Evolutionary conservation across 1,140 invertebrate genomes (phyloP), one percentile per base, ranked within the genome.

Genomic region (Danaus melanippus): DNA sequence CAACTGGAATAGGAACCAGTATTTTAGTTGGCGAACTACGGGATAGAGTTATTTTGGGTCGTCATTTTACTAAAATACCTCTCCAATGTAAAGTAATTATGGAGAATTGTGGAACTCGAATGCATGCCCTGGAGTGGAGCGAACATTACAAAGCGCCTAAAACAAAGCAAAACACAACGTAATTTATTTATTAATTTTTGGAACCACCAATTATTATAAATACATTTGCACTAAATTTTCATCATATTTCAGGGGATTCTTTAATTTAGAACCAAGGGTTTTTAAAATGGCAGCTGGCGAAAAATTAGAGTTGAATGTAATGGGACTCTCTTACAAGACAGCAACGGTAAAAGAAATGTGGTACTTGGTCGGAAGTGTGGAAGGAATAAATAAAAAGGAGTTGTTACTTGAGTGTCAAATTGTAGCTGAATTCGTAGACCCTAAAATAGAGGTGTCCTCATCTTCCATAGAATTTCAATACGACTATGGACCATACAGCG

Each of bases 331-430:
- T 8, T 39, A 72, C 42, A 86, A 81, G 74, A 76, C 76, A 10
- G 60, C 70, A 4, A 76, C 67, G 46, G 42, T 84, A 5, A 78
- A 74, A 50, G 84, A 86, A 74, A 76, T 74, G 66, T 84, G 84
- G 84, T 86, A 81, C 62, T 69, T 86, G 55, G 64, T 84, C 9
- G 81, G 80, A 17, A 84, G 76, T 45, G 75, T 86, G 0, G 84
- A 86, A 50, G 81, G 84, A 6, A 74, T 86, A 9, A 86, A 86
- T 60, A 86, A 86, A 50, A 86, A 86, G 50, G 81, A 84, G 59
- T 53, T 86, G 12, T 63, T 86, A 47, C 50, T 84, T 17, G 81
- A 84, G 53, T 84, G 81, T 46, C 62, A 70, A 60, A 68, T 86
- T 41, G 54, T 60, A 15, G 80, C 74, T 0, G 81, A 83, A 60